phyloP scores from a whole-genome alignment of 2,113 vertebrate species.

The Illadopsis cleaveri region DNA sequence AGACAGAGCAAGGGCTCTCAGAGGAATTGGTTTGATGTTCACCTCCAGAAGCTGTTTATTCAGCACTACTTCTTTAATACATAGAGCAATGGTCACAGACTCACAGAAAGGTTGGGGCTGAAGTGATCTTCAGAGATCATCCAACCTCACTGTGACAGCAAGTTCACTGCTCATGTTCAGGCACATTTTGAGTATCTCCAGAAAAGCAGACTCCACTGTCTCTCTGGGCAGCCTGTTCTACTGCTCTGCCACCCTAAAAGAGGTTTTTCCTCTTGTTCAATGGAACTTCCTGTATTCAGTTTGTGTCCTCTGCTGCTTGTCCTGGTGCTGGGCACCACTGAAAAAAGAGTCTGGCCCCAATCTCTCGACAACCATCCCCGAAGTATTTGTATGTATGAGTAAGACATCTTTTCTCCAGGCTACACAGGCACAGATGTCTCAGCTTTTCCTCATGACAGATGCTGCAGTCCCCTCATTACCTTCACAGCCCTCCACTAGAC shows the following conservation, averaged over 20 bases:
- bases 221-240: not conserved
- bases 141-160: not conserved
- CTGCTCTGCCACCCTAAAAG: not conserved
- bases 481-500: not conserved
- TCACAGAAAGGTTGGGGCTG: not conserved
- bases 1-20: not conserved
- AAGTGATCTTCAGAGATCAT: not conserved
- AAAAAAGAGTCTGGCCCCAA: not conserved
- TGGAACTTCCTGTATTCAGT: not conserved
- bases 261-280: not conserved
- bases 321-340: not conserved
- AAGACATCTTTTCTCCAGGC: not conserved
- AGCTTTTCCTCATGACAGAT: not conserved
- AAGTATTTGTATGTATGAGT: not conserved
- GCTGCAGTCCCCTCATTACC: not conserved
- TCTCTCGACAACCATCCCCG: not conserved
- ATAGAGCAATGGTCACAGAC: not conserved
- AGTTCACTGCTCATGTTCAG: not conserved
- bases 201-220: not conserved
- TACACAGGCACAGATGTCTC: not conserved
- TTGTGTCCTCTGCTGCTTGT: not conserved
- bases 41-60: not conserved
- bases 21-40: not conserved
- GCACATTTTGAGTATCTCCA: not conserved
- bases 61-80: not conserved